Conservation (phyloP, 2,113 vertebrate genomes). For the Eclectus roratus region DNA sequence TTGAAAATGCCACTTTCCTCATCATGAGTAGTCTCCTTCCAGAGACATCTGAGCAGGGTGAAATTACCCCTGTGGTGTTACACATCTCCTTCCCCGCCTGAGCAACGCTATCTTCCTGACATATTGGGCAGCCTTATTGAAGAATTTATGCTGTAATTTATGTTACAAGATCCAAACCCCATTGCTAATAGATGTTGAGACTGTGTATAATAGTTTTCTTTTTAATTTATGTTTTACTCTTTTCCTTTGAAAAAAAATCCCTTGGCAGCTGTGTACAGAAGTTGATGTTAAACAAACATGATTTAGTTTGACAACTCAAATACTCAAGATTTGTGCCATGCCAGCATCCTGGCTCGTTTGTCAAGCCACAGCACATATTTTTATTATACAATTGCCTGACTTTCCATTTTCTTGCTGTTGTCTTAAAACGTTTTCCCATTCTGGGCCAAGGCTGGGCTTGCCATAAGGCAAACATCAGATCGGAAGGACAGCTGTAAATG, state of each 20-base stretch:
- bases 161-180: not conserved
- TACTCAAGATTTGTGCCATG: not conserved
- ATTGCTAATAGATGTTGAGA: not conserved
- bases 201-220: not conserved
- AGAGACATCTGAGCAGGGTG: not conserved
- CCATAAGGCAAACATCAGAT: not conserved
- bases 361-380: not conserved
- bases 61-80: rapidly evolving
- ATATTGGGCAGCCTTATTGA: not conserved
- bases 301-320: not conserved
- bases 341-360: not conserved
- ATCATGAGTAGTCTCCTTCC: not conserved
- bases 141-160: not conserved
- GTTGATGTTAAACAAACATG: not conserved
- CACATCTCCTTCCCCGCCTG: not conserved
- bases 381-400: not conserved
- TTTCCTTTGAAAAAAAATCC: not conserved
- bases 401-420: not conserved
- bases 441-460: not conserved
- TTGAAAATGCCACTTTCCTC: not conserved
- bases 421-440: not conserved
- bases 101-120: not conserved
- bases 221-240: not conserved
- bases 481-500: not conserved
- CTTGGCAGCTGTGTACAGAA: not conserved